phyloP scores from a whole-genome alignment of 2,797 vertebrate genomes.

The Threskiornis aethiopicus region DNA sequence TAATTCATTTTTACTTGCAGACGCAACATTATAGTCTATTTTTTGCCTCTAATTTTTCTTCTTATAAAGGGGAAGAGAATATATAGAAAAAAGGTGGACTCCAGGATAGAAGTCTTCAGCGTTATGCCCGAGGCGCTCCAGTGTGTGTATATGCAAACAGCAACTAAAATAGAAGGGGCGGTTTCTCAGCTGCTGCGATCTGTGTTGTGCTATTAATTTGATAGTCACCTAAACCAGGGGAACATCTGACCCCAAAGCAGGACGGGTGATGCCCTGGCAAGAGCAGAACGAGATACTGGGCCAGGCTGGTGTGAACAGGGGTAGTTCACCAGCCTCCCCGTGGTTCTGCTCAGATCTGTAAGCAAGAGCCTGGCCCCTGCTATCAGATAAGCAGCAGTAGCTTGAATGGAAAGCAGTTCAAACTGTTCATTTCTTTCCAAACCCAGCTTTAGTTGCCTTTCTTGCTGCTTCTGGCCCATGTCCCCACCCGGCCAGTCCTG shows the following conservation, averaged over 20 bases:
- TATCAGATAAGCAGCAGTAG: not conserved
- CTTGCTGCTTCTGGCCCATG: fast-evolving
- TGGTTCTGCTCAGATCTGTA: fast-evolving
- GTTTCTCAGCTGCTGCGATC: not conserved
- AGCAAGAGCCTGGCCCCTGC: not conserved
- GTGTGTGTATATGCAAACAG: not conserved
- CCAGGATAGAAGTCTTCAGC: not conserved
- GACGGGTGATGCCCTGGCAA: not conserved
- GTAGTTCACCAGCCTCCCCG: not conserved
- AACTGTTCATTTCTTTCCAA: not conserved
- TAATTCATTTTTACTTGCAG: not conserved
- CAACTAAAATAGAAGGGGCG: not conserved
- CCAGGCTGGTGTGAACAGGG: not conserved
- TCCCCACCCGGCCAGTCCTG: not conserved
- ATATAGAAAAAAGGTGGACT: too few relatives aligned
- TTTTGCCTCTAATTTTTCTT: not conserved
- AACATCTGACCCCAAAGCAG: not conserved
- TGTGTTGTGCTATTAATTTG: not conserved
- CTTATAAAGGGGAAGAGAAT: not conserved
- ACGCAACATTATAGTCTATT: not conserved
- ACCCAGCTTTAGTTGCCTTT: not conserved
- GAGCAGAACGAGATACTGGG: fast-evolving
- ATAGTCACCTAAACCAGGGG: not conserved
- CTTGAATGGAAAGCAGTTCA: not conserved
- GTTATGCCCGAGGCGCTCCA: fast-evolving